A percentile compares a stretch with the other conserved stretches of the same genome.
Conservation (phyloP, 2,888 invertebrate genomes). For the Salpingus planirostris region DNA sequence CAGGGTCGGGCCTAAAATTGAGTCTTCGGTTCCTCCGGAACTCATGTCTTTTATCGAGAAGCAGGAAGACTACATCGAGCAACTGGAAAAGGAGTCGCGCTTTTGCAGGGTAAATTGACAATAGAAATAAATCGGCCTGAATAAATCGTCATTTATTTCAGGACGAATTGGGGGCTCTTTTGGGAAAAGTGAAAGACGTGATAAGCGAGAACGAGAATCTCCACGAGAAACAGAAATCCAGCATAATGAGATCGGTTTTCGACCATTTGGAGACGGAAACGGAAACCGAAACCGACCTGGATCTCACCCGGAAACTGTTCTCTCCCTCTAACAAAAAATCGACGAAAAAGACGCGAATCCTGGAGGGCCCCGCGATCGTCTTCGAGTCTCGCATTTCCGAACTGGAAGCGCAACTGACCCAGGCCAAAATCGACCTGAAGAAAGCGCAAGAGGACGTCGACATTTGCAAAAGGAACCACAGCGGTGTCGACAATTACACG, state of each 20-base stretch:
- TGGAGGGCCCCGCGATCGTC: slow-evolving; percentile 71
- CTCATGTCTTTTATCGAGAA: slow-evolving; percentile 73
- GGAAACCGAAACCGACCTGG: slow-evolving; percentile 36
- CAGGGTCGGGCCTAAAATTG: slow-evolving; percentile 23
- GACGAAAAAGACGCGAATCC: slow-evolving; percentile 25
- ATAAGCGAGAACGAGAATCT: slow-evolving; percentile 76
- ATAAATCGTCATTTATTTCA: slow-evolving; percentile 25
- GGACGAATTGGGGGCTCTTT: slow-evolving; percentile 66
- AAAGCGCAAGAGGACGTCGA: slow-evolving; percentile 62
- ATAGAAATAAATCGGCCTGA: neutral
- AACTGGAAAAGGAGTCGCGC: slow-evolving; percentile 74
- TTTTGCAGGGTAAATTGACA: slow-evolving; percentile 56
- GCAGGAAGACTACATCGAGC: slow-evolving; percentile 81
- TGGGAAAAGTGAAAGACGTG: slow-evolving; percentile 77
- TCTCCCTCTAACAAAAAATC: neutral
- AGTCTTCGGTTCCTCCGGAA: slow-evolving; percentile 50
- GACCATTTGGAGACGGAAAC: slow-evolving; percentile 51
- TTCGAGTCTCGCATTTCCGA: slow-evolving; percentile 80
- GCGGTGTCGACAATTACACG: slow-evolving; percentile 46
- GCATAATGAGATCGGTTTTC: slow-evolving; percentile 54
- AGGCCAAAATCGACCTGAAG: slow-evolving; percentile 65
- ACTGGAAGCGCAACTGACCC: slow-evolving; percentile 73
- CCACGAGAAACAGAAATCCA: slow-evolving; percentile 68
- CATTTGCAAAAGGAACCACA: slow-evolving; percentile 40
- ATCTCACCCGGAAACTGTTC: neutral